A percentile compares a stretch with the other conserved stretches of the same genome.
Evolutionary conservation across 2,888 invertebrate species (phyloP).

Genomic region (Drosophila infuscata): DNA sequence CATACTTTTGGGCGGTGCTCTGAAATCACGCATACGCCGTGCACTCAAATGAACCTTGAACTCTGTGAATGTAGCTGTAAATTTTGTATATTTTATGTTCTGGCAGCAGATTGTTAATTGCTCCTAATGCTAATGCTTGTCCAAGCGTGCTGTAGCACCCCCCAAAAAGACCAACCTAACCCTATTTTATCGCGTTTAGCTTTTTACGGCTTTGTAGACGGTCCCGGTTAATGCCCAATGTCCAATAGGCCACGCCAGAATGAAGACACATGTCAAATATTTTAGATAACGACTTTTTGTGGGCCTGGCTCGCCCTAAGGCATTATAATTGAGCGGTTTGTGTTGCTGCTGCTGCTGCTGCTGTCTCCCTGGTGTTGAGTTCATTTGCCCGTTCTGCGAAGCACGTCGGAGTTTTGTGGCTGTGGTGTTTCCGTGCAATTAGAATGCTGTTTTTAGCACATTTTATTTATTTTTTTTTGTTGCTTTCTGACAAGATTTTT

Average conservation of each 20-base stretch:
- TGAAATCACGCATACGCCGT: constrained; percentile 46
- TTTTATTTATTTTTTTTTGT: neutral
- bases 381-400: constrained; percentile 58
- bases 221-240: constrained; percentile 1
- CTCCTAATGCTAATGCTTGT: constrained; percentile 54
- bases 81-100: constrained; percentile 46
- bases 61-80: constrained; percentile 17
- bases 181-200: neutral
- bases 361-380: constrained; percentile 21
- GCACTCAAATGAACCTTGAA: constrained; percentile 57
- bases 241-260: constrained; percentile 13
- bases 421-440: constrained; percentile 58
- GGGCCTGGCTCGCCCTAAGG: constrained; percentile 31
- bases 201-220: constrained; percentile 7
- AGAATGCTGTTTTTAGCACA: constrained; percentile 26
- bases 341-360: constrained; percentile 21
- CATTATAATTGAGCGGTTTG: constrained; percentile 74
- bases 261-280: constrained; percentile 72
- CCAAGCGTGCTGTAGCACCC: constrained; percentile 27
- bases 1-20: constrained; percentile 61
- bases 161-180: neutral
- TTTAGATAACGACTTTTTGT: constrained; percentile 72
- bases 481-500: constrained; percentile 61
- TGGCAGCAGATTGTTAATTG: constrained; percentile 65
- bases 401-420: constrained; percentile 36